Evolutionary conservation across 2,113 vertebrate genomes (phyloP).

Genomic region (Xenus cinereus): DNA sequence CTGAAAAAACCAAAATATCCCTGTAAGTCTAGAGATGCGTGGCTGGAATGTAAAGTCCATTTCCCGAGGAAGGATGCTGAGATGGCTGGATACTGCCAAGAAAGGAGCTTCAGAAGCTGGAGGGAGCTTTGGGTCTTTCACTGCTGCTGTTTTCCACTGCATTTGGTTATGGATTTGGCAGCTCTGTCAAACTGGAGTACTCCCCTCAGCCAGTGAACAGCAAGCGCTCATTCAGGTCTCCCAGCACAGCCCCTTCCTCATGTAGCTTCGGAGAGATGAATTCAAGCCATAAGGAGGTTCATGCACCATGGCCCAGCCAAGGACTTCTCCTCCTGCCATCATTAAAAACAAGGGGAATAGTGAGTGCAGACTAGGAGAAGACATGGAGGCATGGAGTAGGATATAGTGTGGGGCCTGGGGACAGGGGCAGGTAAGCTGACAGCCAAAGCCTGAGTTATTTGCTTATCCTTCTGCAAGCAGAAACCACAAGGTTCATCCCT

Average conservation of each 20-base stretch:
- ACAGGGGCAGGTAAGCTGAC: background rate
- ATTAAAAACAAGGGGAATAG: background rate
- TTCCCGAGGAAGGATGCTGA: slow-evolving; percentile 2
- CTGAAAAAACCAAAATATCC: background rate
- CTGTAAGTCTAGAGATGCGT: background rate
- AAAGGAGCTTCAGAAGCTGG: background rate
- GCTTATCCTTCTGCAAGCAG: background rate
- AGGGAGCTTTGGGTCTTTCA: background rate
- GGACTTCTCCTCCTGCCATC: background rate
- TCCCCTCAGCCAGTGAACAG: background rate
- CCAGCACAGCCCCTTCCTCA: background rate
- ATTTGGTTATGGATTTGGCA: background rate
- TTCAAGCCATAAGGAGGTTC: background rate
- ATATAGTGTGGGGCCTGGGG: background rate
- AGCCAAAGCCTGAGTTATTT: background rate
- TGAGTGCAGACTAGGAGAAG: background rate
- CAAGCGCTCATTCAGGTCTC: background rate
- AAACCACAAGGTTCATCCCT: background rate
- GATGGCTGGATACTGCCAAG: background rate
- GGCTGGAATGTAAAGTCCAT: background rate
- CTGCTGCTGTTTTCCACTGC: background rate
- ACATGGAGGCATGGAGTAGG: background rate
- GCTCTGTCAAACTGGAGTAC: background rate
- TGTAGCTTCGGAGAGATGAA: background rate
- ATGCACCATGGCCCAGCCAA: background rate